Evolutionary conservation across 2,113 vertebrate genomes (phyloP).

Genomic region (Notechis scutatus): DNA sequence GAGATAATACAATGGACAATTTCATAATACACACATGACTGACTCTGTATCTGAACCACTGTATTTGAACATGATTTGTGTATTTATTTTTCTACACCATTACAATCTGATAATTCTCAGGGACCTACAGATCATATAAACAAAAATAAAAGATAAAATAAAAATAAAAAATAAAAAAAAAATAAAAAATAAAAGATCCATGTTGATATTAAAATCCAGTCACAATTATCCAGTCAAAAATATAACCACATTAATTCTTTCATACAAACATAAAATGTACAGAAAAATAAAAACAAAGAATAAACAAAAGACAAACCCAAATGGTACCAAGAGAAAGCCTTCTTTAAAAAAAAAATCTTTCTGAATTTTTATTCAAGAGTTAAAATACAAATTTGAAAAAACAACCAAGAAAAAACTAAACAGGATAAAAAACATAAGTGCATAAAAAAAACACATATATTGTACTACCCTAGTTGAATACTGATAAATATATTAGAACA

Average conservation of each 20-base stretch:
- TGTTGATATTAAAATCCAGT: background rate
- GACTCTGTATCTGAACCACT: background rate
- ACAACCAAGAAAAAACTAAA: background rate
- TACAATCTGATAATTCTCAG: background rate
- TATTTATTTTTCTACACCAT: background rate
- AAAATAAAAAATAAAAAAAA: too few species aligned
- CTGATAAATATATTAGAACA: too few species aligned
- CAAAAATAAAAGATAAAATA: background rate
- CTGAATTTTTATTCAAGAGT: background rate
- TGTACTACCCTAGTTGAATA: background rate
- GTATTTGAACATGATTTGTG: background rate
- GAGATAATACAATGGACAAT: background rate
- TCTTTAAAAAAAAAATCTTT: background rate
- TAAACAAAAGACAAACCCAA: background rate
- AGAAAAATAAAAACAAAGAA: background rate
- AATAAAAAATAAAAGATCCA: background rate
- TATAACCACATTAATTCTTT: background rate
- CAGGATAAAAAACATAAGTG: background rate
- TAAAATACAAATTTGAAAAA: background rate
- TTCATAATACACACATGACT: background rate
- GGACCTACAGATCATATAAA: background rate
- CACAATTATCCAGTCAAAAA: too few species aligned
- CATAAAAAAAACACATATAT: too few species aligned
- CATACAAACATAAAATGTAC: background rate
- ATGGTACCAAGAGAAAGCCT: background rate